Evolutionary conservation across 2,797 vertebrate species (phyloP).

Genomic region (Chloroceryle inda): DNA sequence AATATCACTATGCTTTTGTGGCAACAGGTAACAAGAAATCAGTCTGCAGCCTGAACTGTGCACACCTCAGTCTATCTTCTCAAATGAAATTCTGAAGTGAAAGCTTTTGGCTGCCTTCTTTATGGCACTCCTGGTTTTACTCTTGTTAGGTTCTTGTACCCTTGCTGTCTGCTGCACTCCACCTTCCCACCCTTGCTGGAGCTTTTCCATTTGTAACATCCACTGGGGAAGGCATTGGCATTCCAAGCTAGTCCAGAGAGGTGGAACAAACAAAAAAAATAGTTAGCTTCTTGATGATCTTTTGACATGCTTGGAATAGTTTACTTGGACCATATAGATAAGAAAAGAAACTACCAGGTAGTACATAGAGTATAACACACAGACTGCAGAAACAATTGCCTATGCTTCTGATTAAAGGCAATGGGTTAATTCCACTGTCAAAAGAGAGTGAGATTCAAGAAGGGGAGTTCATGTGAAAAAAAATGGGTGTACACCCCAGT

Average conservation of each 20-base stretch:
- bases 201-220: neutral
- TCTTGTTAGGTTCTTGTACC: neutral
- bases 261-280: constrained; percentile 8
- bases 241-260: neutral
- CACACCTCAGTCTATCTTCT: neutral
- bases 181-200: neutral
- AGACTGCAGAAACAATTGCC: neutral
- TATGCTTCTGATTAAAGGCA: neutral
- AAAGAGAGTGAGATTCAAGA: neutral
- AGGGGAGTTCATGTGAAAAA: neutral
- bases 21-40: neutral
- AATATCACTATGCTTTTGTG: neutral
- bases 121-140: neutral
- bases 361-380: neutral
- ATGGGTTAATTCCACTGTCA: neutral
- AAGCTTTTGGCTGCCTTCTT: neutral
- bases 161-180: accelerated
- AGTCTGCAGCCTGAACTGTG: neutral
- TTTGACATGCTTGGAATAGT: constrained; percentile 39
- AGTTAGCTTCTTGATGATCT: constrained; percentile 10
- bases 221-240: neutral
- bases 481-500: neutral
- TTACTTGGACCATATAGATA: constrained; percentile 24
- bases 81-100: neutral
- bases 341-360: constrained; percentile 12